phyloP scores from a whole-genome alignment of 2,113 vertebrate species.

The Brachypteracias leptosomus region DNA sequence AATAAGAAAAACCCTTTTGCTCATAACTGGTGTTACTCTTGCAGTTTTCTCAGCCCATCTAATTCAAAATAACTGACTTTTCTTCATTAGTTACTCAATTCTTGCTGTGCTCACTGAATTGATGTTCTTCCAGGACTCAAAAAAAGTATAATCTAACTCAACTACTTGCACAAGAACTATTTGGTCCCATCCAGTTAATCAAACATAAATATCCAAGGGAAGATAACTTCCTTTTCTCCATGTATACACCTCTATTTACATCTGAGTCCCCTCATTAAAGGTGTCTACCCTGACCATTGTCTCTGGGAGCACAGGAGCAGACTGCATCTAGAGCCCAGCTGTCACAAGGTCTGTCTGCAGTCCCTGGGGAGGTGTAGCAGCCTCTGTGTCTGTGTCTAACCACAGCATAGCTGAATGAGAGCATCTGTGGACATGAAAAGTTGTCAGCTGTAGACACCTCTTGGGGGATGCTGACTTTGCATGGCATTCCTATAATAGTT shows the following conservation, averaged over 20 bases:
- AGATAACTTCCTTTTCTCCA: background rate
- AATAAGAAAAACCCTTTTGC: background rate
- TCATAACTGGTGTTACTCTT: background rate
- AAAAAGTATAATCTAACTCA: background rate
- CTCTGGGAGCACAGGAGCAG: fast-evolving
- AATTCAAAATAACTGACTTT: background rate
- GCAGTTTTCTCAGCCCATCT: background rate
- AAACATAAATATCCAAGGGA: background rate
- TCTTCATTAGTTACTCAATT: background rate
- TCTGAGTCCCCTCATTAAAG: background rate
- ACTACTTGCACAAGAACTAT: background rate
- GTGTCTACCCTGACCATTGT: background rate
- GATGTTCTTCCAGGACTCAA: background rate
- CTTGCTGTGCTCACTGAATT: background rate
- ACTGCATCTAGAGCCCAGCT: background rate
- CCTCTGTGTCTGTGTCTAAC: background rate
- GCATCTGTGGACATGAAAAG: background rate
- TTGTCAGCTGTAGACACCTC: background rate
- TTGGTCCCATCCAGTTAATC: background rate
- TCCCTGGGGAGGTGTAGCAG: background rate
- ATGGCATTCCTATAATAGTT: background rate
- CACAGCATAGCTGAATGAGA: background rate
- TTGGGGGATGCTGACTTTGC: background rate
- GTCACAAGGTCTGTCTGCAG: background rate
- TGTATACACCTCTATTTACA: fast-evolving